Evolutionary conservation across 1,140 invertebrate species (phyloP).

Genomic region (Periplaneta americana): DNA sequence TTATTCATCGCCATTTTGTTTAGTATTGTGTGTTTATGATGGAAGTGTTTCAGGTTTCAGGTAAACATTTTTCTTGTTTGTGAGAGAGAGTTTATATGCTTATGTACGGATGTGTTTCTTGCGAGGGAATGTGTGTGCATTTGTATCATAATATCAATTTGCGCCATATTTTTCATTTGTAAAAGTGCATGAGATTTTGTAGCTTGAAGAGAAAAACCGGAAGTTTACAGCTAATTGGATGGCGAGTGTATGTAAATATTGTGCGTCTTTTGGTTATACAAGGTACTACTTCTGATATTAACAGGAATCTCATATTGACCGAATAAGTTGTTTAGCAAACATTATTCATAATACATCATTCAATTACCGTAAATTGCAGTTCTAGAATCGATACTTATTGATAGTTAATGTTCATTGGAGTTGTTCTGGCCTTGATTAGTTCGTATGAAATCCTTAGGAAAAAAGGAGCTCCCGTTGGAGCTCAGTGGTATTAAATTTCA

Average conservation of each 20-base stretch:
- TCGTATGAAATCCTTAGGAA: no score
- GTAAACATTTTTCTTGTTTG: neutral
- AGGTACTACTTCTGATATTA: neutral
- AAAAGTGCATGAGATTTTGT: neutral
- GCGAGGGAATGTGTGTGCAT: no score
- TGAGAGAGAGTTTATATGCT: neutral
- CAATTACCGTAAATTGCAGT: neutral
- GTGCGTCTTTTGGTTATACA: neutral
- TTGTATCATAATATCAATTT: no score
- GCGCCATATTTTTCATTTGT: neutral
- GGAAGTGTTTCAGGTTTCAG: neutral
- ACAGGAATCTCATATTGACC: neutral
- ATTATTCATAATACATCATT: neutral
- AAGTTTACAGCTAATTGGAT: conserved; percentile 4
- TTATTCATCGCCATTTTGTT: conserved; percentile 10
- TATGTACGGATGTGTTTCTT: neutral
- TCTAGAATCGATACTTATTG: no score
- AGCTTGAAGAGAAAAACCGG: neutral
- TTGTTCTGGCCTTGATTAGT: no score
- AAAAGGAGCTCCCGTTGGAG: no score
- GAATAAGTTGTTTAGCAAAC: neutral
- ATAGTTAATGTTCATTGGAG: no score
- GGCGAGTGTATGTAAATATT: conserved; percentile 3
- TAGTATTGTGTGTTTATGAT: conserved; percentile 5
- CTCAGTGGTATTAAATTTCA: no score